These are phyloP conservation scores for Diabrotica undecimpunctata DNA, from an alignment of 1,140 invertebrate species.

Conservation along the genomic window DNA sequence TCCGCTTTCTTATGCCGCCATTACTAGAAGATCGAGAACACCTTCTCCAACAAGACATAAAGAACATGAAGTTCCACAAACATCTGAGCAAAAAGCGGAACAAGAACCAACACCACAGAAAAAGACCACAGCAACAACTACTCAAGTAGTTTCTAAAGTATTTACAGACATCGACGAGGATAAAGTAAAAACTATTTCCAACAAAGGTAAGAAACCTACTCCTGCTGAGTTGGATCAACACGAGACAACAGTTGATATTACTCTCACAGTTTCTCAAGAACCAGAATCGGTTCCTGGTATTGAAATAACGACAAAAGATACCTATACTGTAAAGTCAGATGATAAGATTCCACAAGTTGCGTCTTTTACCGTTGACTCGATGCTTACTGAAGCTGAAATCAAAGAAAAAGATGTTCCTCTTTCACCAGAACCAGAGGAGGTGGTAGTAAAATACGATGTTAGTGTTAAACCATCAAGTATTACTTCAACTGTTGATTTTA, in stretches of 20 bases:
- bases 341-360: slow-evolving; percentile 4
- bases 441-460: slow-evolving; percentile 4
- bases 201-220: neutral
- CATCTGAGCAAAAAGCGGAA: neutral
- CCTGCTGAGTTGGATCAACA: neutral
- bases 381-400: slow-evolving; percentile 31
- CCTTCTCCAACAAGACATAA: slow-evolving; percentile 27
- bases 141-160: slow-evolving; percentile 34
- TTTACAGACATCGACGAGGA: slow-evolving; percentile 39
- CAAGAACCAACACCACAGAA: neutral
- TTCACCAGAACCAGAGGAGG: slow-evolving; percentile 2
- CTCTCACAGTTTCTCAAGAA: slow-evolving; percentile 10
- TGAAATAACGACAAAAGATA: slow-evolving; percentile 27
- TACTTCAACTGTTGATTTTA: slow-evolving; percentile 26
- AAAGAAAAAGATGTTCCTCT: slow-evolving; percentile 5
- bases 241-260: slow-evolving; percentile 6
- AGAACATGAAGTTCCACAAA: neutral
- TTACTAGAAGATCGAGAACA: slow-evolving; percentile 38
- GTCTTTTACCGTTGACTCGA: slow-evolving; percentile 32
- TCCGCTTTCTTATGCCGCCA: slow-evolving; percentile 37
- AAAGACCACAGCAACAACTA: neutral
- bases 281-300: slow-evolving; percentile 15
- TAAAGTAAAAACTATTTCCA: slow-evolving; percentile 27
- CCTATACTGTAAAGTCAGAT: slow-evolving; percentile 22
- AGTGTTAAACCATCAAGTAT: neutral